Evolutionary conservation across 2,797 vertebrate genomes (phyloP).

Genomic region (Urophycis tenuis): DNA sequence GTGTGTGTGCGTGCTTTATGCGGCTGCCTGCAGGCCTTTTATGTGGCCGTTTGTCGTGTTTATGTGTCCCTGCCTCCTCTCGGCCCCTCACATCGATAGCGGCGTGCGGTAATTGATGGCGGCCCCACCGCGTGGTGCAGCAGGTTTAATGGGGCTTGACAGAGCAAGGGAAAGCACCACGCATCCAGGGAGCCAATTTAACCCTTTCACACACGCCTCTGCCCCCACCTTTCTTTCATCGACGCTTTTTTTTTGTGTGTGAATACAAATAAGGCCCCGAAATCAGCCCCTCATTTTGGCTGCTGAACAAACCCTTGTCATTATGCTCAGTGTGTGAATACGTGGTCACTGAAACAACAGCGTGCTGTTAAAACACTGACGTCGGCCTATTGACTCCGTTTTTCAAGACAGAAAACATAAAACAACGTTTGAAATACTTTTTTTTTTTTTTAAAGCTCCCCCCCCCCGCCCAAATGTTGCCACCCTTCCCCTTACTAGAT

Average conservation of each 20-base stretch:
- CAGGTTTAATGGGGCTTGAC: conserved; percentile 79
- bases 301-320: not conserved
- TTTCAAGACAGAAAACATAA: not conserved
- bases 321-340: not conserved
- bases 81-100: conserved; percentile 66
- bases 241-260: not conserved
- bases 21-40: conserved; percentile 57
- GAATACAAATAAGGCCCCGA: not conserved
- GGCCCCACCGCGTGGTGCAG: conserved; percentile 76
- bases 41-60: conserved; percentile 78
- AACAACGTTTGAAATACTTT: not conserved
- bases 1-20: conserved; percentile 33
- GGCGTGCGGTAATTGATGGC: conserved; percentile 74
- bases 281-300: not conserved
- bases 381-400: not conserved
- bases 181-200: conserved; percentile 63
- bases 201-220: conserved; percentile 54
- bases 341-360: not conserved
- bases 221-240: not conserved
- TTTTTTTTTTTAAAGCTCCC: too few relatives aligned
- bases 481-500: not conserved
- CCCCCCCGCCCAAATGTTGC: not conserved
- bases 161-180: conserved; percentile 69
- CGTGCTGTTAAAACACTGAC: not conserved
- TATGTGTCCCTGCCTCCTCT: conserved; percentile 69